These are phyloP conservation scores for Hylomyscus alleni DNA, from an alignment of 2,797 vertebrate genomes.

Conservation along the genomic window DNA sequence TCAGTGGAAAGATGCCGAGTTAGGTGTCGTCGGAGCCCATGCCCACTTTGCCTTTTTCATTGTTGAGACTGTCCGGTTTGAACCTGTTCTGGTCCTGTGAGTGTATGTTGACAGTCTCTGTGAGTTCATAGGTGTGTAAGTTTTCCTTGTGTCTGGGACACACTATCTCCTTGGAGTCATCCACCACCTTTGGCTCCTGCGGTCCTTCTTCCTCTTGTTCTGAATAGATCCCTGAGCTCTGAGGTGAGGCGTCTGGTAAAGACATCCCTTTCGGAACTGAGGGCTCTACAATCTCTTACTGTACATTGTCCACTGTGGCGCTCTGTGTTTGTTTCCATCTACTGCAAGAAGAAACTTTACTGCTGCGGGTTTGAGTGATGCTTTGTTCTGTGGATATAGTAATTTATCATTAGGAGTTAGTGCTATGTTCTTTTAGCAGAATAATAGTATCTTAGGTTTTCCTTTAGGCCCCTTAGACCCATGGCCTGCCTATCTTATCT, in stretches of 20 bases:
- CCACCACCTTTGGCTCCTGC: background rate
- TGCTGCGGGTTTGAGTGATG: background rate
- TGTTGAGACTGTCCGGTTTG: background rate
- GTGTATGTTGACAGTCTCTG: background rate
- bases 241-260: background rate
- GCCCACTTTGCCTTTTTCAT: background rate
- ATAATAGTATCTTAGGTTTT: background rate
- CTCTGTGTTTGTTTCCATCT: background rate
- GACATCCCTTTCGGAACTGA: background rate
- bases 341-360: background rate
- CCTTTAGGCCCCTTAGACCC: too few relatives aligned
- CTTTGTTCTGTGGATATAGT: background rate
- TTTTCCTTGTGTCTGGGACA: background rate
- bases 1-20: background rate
- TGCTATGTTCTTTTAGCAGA: background rate
- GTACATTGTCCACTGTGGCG: background rate
- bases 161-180: background rate
- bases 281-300: background rate
- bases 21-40: background rate
- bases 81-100: background rate
- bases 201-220: background rate
- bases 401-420: background rate
- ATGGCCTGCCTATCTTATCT: background rate
- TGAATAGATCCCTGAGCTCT: background rate
- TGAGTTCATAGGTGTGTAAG: background rate